A percentile compares a stretch with the other conserved stretches of the same genome.
These are phyloP conservation scores for Pseudococcus jackbeardsleyi DNA, from an alignment of 2,888 invertebrate species.

Conservation along the genomic window DNA sequence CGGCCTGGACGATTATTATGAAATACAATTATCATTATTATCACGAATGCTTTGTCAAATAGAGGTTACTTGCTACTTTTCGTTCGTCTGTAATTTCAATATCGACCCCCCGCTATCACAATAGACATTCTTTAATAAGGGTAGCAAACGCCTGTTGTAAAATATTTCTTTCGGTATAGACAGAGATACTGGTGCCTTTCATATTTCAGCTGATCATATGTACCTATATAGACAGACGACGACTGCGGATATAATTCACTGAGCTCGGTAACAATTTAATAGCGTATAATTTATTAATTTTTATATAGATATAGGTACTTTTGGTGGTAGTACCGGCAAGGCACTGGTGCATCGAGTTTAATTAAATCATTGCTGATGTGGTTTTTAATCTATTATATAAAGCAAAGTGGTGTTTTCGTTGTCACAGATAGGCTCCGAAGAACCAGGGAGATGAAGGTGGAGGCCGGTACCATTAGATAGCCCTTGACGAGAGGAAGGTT, in stretches of 20 bases:
- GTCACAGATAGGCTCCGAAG: no score
- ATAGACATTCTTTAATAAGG: conserved; percentile 56
- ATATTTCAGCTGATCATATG: conserved; percentile 17
- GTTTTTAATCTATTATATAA: no score
- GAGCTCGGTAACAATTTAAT: neutral
- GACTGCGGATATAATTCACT: conserved; percentile 5
- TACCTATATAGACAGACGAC: neutral
- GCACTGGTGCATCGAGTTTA: neutral
- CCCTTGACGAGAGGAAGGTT: no score
- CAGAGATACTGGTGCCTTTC: conserved; percentile 46
- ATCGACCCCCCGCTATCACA: conserved; percentile 55
- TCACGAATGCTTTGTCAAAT: conserved; percentile 56
- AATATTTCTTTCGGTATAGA: conserved; percentile 48
- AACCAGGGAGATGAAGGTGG: no score
- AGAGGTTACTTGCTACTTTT: conserved; percentile 56
- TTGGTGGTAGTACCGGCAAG: neutral
- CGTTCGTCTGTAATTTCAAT: conserved; percentile 51
- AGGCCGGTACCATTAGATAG: no score
- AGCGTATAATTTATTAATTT: conserved; percentile 46
- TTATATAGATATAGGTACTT: neutral
- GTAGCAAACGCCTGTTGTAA: conserved; percentile 50
- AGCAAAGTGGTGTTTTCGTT: no score
- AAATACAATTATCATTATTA: conserved; percentile 65
- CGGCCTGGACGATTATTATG: conserved; percentile 61
- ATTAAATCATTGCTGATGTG: conserved; percentile 4